Evolutionary conservation across 2,888 invertebrate genomes (phyloP), one percentile per base, ranked within the genome.

Genomic region (Scrobipalpa costella): DNA sequence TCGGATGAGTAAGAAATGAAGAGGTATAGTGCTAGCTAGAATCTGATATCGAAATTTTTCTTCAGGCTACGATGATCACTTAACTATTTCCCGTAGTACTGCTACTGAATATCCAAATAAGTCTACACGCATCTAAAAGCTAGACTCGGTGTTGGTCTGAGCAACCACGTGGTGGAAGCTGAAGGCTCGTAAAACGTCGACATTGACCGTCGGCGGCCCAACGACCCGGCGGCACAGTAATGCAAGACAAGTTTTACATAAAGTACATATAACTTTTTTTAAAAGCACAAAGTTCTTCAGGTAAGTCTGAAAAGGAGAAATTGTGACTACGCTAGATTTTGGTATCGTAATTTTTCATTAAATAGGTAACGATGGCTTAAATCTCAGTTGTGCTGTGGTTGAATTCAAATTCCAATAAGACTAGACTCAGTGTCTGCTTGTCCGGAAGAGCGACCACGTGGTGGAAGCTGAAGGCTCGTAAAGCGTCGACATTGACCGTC

Each of bases 401-500:
- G 1, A 34, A 34, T 7, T 7, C 34, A 7, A 34, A 40, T 13
- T 47, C 8, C 15, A 8, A 2, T 8, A n/a, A 17, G n/a, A n/a
- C 47, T 47, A 47, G 47, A 47, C 47, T 17, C 47, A n/a, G 2
- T 17, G 47, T 47, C 47, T 15, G 17, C 40, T n/a, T n/a, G 13
- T 40, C 40, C 40, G 40, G 40, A 40, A 33, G 21, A 33, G n/a
- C 27, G 33, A n/a, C 3, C 52, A 52, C 52, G 52, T 52, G 52
- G 57, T 34, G 1, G 15, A 57, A 57, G 17, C 52, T 52, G 52
- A 33, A 52, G 52, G 19, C 52, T 52, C 52, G 17, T 57, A 58
- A 40, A 40, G 5, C 58, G 58, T 21, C 58, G 58, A 58, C 58
- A 58, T 58, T 58, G 58, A 58, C 58, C 58, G 58, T 40, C 21